Percentiles rank a stretch among this genome's conserved stretches.
These are phyloP conservation scores for Mus musculus DNA, from an alignment of 2,113 vertebrate genomes.

Conservation along the genomic window GRCm39 chr4:151770001-151770500, in stretches of 20 bases:
- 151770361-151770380: not conserved
- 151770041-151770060: not conserved
- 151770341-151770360: not conserved
- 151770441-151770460: too few species aligned
- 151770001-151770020: not conserved
- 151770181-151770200: not conserved
- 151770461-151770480: not conserved
- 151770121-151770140: conserved; percentile 5
- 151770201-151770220: not conserved
- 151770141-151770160: not conserved
- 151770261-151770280: not conserved
- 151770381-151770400: not conserved
- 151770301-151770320: not conserved
- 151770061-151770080: conserved; percentile 28
- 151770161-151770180: not conserved
- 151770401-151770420: not conserved
- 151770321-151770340: not conserved
- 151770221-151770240: not conserved
- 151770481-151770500: not conserved
- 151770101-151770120: not conserved
- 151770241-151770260: not conserved
- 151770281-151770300: not conserved
- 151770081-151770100: not conserved
- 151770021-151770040: not conserved
- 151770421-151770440: not conserved